A percentile compares a stretch with the other conserved stretches of the same genome.
Evolutionary conservation across 2,888 invertebrate species (phyloP).

Genomic region (Rhamnusium bicolor): DNA sequence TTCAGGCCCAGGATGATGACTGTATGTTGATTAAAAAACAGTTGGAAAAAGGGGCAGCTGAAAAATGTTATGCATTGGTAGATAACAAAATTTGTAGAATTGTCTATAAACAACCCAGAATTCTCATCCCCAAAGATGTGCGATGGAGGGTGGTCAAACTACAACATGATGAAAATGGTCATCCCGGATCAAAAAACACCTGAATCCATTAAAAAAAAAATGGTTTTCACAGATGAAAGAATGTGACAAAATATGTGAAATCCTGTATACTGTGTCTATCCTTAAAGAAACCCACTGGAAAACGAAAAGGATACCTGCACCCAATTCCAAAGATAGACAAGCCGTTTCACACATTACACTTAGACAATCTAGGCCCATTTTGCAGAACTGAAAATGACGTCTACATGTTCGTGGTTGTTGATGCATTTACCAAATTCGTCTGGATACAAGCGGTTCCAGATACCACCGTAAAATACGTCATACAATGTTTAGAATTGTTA

Average conservation of each 20-base stretch:
- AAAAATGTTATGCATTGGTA: background rate
- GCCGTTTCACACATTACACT: conserved; percentile 52
- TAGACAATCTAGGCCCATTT: conserved; percentile 55
- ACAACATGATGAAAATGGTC: conserved; percentile 44
- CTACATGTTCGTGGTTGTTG: conserved; percentile 34
- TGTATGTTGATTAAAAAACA: conserved; percentile 2
- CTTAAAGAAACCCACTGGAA: conserved; percentile 47
- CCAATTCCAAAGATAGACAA: conserved; percentile 45
- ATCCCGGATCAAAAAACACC: conserved; percentile 45
- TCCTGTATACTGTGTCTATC: too few relatives aligned
- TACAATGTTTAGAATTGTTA: conserved; percentile 5
- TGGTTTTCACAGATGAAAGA: too few relatives aligned
- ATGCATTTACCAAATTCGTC: conserved; percentile 33
- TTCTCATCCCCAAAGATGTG: conserved; percentile 8
- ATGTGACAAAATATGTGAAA: too few relatives aligned
- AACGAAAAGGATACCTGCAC: conserved; percentile 46
- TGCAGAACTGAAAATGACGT: conserved; percentile 30
- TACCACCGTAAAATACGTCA: conserved; percentile 26
- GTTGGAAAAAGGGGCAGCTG: background rate
- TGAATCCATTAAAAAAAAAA: conserved; percentile 3
- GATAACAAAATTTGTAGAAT: background rate
- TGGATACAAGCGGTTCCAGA: conserved; percentile 38
- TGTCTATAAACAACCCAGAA: background rate
- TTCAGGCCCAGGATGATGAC: conserved; percentile 37
- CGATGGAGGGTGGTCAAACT: conserved; percentile 13